Conservation (phyloP, 1,140 invertebrate species). For the Bemisia tabaci region DNA sequence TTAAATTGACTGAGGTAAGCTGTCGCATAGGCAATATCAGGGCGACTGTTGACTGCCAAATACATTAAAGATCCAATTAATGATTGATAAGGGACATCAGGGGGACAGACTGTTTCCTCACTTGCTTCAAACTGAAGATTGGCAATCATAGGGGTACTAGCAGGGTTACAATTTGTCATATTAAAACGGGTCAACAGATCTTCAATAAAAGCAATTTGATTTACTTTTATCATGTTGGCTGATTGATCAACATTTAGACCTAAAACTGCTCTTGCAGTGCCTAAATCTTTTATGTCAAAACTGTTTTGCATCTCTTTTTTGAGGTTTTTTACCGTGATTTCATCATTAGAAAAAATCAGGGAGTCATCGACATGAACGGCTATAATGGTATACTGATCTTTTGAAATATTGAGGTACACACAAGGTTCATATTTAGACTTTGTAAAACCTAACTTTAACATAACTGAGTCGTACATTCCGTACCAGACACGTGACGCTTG, state of each 20-base stretch:
- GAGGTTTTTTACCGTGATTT: constrained; percentile 20
- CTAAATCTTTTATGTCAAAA: constrained; percentile 20
- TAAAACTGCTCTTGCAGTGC: constrained; percentile 19
- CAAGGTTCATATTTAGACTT: constrained; percentile 25
- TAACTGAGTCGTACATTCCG: no score
- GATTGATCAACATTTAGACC: constrained; percentile 24
- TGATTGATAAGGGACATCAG: constrained; percentile 26
- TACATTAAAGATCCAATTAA: no score
- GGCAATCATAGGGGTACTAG: constrained; percentile 21
- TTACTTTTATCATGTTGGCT: constrained; percentile 13
- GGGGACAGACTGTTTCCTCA: constrained; percentile 17
- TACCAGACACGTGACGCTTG: constrained; percentile 24
- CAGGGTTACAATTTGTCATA: constrained; percentile 21
- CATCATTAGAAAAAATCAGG: constrained; percentile 19
- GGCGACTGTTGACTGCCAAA: constrained; percentile 25
- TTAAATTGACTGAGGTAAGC: constrained; percentile 17
- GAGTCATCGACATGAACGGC: constrained; percentile 30
- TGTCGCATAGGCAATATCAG: constrained; percentile 29
- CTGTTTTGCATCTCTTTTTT: constrained; percentile 3
- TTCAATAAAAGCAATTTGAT: no score
- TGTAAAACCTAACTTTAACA: no score
- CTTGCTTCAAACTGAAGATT: constrained; percentile 12
- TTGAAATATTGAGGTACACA: constrained; percentile 17
- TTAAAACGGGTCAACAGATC: constrained; percentile 24
- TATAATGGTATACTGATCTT: constrained; percentile 12